Conservation (phyloP, 2,888 invertebrate species). For the Branchipolynoe longqiensis region DNA sequence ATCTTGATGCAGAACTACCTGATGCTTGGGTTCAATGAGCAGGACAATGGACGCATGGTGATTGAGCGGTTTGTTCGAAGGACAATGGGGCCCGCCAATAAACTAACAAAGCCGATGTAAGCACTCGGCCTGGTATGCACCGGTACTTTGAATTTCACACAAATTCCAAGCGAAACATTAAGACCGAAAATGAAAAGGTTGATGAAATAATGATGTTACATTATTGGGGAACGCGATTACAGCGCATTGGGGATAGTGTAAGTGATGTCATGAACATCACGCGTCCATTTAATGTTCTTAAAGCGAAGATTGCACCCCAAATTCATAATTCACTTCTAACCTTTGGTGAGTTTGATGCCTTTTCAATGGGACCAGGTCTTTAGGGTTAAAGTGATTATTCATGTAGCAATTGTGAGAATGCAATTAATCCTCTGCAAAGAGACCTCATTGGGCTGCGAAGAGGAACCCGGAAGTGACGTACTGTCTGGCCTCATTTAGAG, state of each 20-base stretch:
- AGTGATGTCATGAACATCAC: constrained; percentile 59
- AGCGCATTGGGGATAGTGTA: constrained; percentile 66
- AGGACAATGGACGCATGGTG: constrained; percentile 61
- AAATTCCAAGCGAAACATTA: background rate
- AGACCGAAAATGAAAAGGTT: background rate
- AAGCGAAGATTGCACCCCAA: background rate
- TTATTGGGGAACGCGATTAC: constrained; percentile 67
- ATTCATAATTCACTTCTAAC: constrained; percentile 25
- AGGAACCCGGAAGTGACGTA: no score
- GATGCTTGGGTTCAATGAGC: constrained; percentile 65
- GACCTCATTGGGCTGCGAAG: no score
- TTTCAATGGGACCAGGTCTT: constrained; percentile 1
- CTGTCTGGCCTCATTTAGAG: no score
- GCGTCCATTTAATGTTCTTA: constrained; percentile 13
- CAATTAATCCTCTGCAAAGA: no score
- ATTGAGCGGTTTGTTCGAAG: constrained; percentile 64
- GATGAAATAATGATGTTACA: constrained; percentile 64
- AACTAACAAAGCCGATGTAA: constrained; percentile 63
- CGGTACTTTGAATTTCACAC: background rate
- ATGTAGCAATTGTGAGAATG: no score
- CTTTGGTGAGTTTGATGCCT: constrained; percentile 46
- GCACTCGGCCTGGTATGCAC: constrained; percentile 36
- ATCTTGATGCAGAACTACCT: constrained; percentile 63
- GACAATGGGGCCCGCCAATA: constrained; percentile 58
- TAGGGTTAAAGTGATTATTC: no score